Base-by-base conservation (phyloP, 2,797 vertebrate species). In the Chelon labrosus region DNA sequence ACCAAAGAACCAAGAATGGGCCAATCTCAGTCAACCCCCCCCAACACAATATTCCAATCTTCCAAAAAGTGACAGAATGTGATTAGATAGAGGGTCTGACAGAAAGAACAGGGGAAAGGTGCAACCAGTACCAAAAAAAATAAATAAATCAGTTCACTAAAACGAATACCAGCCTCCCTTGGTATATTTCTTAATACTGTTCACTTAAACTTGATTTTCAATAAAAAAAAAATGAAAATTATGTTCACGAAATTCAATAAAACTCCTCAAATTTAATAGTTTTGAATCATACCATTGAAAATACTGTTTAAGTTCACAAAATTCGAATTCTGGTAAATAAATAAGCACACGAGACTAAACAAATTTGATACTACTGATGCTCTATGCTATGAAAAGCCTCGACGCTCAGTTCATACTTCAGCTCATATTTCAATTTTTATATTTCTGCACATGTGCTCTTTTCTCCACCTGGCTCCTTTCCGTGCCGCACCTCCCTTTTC, bases 1-100 rank as follows among this genome's bases (percentile, higher is more conserved):
- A 88, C 87, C 80, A 88, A 82, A 85, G 66, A 78, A 80, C 70
- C 65, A 70, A 65, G 64, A 62, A 54, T 65, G 68, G 75, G 75
- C 75, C 75, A 74, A 70, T 79, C 65, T 75, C 73, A 67, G 73
- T 65, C 59, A 56, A n/a, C 39, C 39, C 46, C 47, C 46, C 39
- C 38, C 38, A 10, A 17, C 37, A 38, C 70, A 20, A 3, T 12
- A 10, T 9, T 10, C n/a, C 20, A 42, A 19, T 3, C 52, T 13
- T 5, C 49, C 57, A 65, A 70, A 75, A 77, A 84, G 58, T 81
- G 79, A 71, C 68, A 73, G 75, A 84, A 73, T 64, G 70, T 62
- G 61, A 72, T 79, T 41, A 56, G 65, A 77, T 61, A 71, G 57
- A 64, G 22, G 38, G 25, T 51, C 39, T 25, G 55, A 74, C 16